A percentile compares a stretch with the other conserved stretches of the same genome.
Conservation (phyloP, 2,888 invertebrate species). For the Patella depressa region DNA sequence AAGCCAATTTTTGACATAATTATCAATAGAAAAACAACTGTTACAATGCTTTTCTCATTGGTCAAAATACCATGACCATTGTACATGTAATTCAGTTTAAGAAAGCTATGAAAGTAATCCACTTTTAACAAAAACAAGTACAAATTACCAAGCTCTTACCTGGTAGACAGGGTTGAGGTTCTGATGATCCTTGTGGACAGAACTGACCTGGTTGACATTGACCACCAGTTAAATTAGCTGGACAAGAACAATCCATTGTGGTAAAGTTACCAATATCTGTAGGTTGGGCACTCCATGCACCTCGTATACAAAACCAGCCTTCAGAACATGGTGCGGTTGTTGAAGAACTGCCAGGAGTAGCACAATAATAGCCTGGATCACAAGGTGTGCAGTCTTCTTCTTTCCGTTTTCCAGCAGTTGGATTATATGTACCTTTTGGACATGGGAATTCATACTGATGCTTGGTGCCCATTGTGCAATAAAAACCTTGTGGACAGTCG, state of each 20-base stretch:
- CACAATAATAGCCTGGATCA: constrained; percentile 64
- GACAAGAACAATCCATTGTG: constrained; percentile 46
- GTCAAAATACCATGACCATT: no score
- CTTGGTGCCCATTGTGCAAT: constrained; percentile 58
- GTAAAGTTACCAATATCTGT: constrained; percentile 61
- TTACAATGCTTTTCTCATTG: no score
- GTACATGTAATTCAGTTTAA: no score
- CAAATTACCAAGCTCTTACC: constrained; percentile 42
- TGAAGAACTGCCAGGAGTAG: constrained; percentile 48
- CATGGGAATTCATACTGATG: constrained; percentile 59
- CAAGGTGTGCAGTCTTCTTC: constrained; percentile 62
- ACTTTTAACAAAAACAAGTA: no score
- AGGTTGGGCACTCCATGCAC: constrained; percentile 61
- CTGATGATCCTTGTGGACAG: constrained; percentile 64
- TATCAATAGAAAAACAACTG: no score
- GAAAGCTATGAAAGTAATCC: no score
- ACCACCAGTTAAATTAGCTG: constrained; percentile 63
- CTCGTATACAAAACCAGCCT: constrained; percentile 67
- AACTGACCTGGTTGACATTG: constrained; percentile 62
- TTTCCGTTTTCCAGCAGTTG: constrained; percentile 48
- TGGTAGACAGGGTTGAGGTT: constrained; percentile 57
- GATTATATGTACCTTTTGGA: constrained; percentile 59
- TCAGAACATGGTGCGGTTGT: constrained; percentile 56
- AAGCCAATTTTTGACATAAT: no score
- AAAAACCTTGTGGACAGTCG: constrained; percentile 59